A percentile compares a stretch with the other conserved stretches of the same genome.
Conservation (phyloP, 2,797 vertebrate genomes). For the Liasis olivaceus region DNA sequence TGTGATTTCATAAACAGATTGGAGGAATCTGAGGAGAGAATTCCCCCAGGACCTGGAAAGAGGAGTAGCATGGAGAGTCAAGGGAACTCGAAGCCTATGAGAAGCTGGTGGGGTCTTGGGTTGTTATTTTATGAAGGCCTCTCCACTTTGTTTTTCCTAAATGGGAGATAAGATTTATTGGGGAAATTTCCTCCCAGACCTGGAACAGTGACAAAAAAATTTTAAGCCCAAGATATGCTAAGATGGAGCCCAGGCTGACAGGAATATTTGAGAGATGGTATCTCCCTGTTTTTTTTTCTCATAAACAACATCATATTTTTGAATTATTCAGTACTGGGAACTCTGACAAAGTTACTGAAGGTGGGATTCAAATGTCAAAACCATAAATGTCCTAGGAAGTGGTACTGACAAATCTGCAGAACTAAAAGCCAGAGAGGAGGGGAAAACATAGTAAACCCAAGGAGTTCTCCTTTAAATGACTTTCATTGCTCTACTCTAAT, state of each 20-base stretch:
- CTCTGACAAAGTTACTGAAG: conserved; percentile 6
- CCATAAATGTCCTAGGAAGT: conserved; percentile 16
- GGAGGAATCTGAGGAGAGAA: not conserved
- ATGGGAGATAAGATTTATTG: not conserved
- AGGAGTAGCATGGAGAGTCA: too few species aligned
- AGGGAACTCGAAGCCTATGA: too few species aligned
- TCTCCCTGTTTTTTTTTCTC: not conserved
- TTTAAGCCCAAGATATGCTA: not conserved
- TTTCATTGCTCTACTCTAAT: not conserved
- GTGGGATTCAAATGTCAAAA: conserved; percentile 30
- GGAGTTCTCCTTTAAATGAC: not conserved
- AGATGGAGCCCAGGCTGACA: not conserved
- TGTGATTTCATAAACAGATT: not conserved
- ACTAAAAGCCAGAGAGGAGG: conserved; percentile 6
- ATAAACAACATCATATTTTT: conserved; percentile 22
- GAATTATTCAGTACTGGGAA: not conserved
- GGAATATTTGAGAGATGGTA: not conserved
- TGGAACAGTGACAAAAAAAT: not conserved
- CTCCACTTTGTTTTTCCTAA: too few species aligned
- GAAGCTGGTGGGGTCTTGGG: too few species aligned
- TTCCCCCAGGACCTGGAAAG: too few species aligned
- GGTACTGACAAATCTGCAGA: not conserved
- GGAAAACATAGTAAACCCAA: not conserved
- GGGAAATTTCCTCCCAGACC: not conserved
- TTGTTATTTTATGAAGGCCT: not conserved